Evolutionary conservation across 2,888 invertebrate species (phyloP).

Genomic region (Myopa testacea): DNA sequence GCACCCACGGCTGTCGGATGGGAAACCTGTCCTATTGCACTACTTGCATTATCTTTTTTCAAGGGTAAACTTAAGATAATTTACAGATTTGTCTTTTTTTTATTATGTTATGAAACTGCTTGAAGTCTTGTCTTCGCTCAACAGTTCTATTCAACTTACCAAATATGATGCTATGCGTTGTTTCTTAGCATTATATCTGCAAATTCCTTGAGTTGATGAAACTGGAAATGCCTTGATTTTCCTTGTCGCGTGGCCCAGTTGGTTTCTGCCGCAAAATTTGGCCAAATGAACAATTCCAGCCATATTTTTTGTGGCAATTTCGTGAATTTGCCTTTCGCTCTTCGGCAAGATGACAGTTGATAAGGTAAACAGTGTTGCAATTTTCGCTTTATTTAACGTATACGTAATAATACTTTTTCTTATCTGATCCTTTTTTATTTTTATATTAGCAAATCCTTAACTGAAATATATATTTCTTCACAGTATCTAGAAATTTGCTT

Average conservation of each 20-base stretch:
- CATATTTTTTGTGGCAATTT: constrained; percentile 53
- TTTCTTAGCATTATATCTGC: constrained; percentile 46
- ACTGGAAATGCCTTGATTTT: constrained; percentile 44
- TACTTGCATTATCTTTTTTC: not conserved
- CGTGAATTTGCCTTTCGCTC: not conserved
- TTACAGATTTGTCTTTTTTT: not conserved
- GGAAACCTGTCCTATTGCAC: not conserved
- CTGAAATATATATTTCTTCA: no score
- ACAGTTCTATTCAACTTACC: constrained; percentile 47
- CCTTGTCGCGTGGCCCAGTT: constrained; percentile 42
- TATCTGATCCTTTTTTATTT: not conserved
- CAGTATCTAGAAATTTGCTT: no score
- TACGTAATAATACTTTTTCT: not conserved
- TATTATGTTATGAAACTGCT: constrained; percentile 58
- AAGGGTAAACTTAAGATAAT: not conserved
- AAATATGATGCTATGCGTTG: constrained; percentile 45
- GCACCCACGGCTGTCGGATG: not conserved
- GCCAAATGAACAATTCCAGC: constrained; percentile 61
- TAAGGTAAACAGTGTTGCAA: constrained; percentile 6
- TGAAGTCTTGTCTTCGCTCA: constrained; percentile 43
- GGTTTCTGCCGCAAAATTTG: constrained; percentile 58
- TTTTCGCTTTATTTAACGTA: not conserved
- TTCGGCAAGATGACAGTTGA: not conserved
- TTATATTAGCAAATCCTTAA: no score
- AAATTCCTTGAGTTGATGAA: constrained; percentile 43